Conservation (phyloP, 2,888 invertebrate species). For the Mycalesis mineus region DNA sequence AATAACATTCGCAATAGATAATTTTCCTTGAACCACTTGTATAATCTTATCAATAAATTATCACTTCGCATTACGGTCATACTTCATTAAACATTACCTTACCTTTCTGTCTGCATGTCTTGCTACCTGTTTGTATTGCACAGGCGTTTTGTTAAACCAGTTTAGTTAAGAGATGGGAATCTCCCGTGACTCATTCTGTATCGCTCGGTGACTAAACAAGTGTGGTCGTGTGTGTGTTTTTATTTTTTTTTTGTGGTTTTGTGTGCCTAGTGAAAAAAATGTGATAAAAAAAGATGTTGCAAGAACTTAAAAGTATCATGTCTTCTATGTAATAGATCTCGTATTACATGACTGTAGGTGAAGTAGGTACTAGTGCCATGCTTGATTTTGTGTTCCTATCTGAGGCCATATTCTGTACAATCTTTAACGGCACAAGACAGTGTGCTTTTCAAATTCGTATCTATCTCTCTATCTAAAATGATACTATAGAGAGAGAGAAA, state of each 20-base stretch:
- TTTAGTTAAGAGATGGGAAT: slow-evolving; percentile 6
- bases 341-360: too few relatives aligned
- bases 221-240: slow-evolving; percentile 8
- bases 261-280: not conserved
- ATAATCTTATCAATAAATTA: slow-evolving; percentile 54
- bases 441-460: too few relatives aligned
- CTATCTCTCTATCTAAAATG: too few relatives aligned
- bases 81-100: slow-evolving; percentile 19
- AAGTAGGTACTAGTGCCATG: too few relatives aligned
- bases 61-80: slow-evolving; percentile 24
- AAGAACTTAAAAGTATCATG: too few relatives aligned
- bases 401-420: too few relatives aligned
- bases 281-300: not conserved
- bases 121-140: not conserved
- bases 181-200: slow-evolving; percentile 19
- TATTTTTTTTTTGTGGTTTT: not conserved
- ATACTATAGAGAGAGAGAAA: too few relatives aligned
- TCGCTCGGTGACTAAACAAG: not conserved
- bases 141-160: slow-evolving; percentile 11
- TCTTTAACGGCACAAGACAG: too few relatives aligned
- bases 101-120: slow-evolving; percentile 5
- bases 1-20: slow-evolving; percentile 23
- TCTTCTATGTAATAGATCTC: too few relatives aligned
- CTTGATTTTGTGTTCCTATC: too few relatives aligned
- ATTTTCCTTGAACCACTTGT: slow-evolving; percentile 59